Evolutionary conservation across 2,113 vertebrate species (phyloP), one percentile per base, ranked within the genome.

Genomic region (Panthera tigris): DNA sequence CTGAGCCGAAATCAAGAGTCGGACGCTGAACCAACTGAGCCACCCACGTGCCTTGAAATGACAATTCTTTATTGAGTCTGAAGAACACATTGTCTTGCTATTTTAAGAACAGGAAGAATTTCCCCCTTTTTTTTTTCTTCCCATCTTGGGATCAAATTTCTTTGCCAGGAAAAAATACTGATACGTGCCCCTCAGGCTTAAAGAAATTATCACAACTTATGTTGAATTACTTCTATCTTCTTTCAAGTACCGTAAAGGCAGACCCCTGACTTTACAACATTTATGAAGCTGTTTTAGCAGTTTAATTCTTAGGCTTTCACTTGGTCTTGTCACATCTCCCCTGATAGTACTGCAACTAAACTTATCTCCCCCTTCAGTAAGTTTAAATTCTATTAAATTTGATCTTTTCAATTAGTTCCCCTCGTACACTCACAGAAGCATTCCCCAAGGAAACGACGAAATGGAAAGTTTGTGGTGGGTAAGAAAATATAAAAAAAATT

Each of bases 371-470:
- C n/a, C 90, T 97, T 97, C 65, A 33, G 74, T 96, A 82, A 96
- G 90, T 94, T 97, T 96, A 88, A 91, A 97, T 97, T 95, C 92
- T 88, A 95, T 96, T 96, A 95, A 92, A 84, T 97, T 27, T 97
- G 69, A 96, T 95, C 55, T 97, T 92, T 98, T 97, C 95, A 98
- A 95, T 98, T 97, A 97, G 95, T 97, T 97, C 69, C 87, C 85
- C 57, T 95, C 0, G 0, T 78, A 87, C 55, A 81, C 84, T 84
- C 79, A 76, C 68, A 96, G 87, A 96, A 92, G 84, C 8, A 48
- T 90, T 97, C 80, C 89, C 94, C 23, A 92, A 96, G 65, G 87
- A 97, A 91, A 71, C 1, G 15, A 39, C 76, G 74, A 81, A 96
- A 87, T 86, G 68, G 66, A 52, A 90, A 91, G 61, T 86, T 93